Evolutionary conservation across 2,113 vertebrate genomes (phyloP).

Genomic region (Synchiropus splendidus): DNA sequence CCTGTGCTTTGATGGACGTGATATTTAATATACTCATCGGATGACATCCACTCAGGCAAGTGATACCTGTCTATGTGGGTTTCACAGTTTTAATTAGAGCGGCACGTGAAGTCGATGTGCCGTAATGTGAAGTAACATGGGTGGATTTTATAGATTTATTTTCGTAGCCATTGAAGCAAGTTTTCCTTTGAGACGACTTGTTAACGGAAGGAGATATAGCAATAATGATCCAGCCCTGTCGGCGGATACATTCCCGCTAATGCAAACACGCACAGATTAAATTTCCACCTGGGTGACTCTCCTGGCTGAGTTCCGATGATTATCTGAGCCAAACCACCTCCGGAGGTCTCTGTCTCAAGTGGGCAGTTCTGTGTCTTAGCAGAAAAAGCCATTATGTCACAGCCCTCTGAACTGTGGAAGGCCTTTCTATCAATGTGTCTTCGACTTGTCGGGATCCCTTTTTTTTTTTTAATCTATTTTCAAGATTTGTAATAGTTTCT

Average conservation of each 20-base stretch:
- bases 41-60: too few species aligned
- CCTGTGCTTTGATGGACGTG: too few species aligned
- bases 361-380: slow-evolving; percentile 9
- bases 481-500: too few species aligned
- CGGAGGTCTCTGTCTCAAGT: slow-evolving; percentile 12
- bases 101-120: too few species aligned
- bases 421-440: too few species aligned
- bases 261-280: slow-evolving; percentile 26
- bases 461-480: too few species aligned
- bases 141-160: slow-evolving; percentile 3
- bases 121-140: too few species aligned
- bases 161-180: slow-evolving; percentile 7
- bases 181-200: slow-evolving; percentile 13
- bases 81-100: too few species aligned
- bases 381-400: slow-evolving; percentile 1
- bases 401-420: slow-evolving; percentile 1
- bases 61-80: too few species aligned
- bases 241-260: slow-evolving; percentile 17
- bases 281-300: slow-evolving; percentile 27
- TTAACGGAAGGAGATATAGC: slow-evolving; percentile 2
- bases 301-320: slow-evolving; percentile 19
- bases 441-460: too few species aligned
- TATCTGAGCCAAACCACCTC: slow-evolving; percentile 14
- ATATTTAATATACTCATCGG: too few species aligned
- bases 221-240: slow-evolving; percentile 17